Conservation (phyloP, 2,888 invertebrate species). For the Dryocosmus kuriphilus region DNA sequence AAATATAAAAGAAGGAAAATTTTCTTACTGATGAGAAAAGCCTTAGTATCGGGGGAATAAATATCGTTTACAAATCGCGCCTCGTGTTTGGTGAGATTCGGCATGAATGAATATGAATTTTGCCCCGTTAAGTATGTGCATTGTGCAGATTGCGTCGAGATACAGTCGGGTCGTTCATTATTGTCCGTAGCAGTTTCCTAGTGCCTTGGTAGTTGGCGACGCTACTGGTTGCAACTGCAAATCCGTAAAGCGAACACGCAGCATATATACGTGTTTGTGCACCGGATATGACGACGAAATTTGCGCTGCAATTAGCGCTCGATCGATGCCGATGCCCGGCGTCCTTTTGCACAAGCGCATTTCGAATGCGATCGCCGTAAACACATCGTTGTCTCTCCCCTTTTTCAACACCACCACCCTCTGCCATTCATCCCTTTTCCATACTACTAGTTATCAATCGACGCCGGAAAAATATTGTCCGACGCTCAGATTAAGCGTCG, state of each 20-base stretch:
- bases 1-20: background rate
- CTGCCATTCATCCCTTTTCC: conserved; percentile 9
- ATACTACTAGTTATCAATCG: conserved; percentile 6
- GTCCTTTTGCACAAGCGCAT: conserved; percentile 42
- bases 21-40: conserved; percentile 48
- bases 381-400: conserved; percentile 41
- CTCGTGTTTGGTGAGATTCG: conserved; percentile 63
- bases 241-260: conserved; percentile 57
- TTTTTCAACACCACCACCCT: conserved; percentile 16
- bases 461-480: background rate
- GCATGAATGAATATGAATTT: conserved; percentile 78
- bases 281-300: conserved; percentile 64
- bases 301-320: conserved; percentile 68
- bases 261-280: conserved; percentile 48
- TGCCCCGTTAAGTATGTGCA: conserved; percentile 76
- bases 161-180: conserved; percentile 76
- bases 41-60: conserved; percentile 57
- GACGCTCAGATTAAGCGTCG: background rate
- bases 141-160: conserved; percentile 77
- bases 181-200: conserved; percentile 73
- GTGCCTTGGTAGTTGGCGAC: conserved; percentile 54
- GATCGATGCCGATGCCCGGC: conserved; percentile 64
- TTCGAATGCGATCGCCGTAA: conserved; percentile 43
- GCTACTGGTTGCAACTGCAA: conserved; percentile 64
- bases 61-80: conserved; percentile 60